Percentiles rank a stretch among this genome's conserved stretches.
phyloP scores from a whole-genome alignment of 2,888 invertebrate species.

The Caradrina kadenii region DNA sequence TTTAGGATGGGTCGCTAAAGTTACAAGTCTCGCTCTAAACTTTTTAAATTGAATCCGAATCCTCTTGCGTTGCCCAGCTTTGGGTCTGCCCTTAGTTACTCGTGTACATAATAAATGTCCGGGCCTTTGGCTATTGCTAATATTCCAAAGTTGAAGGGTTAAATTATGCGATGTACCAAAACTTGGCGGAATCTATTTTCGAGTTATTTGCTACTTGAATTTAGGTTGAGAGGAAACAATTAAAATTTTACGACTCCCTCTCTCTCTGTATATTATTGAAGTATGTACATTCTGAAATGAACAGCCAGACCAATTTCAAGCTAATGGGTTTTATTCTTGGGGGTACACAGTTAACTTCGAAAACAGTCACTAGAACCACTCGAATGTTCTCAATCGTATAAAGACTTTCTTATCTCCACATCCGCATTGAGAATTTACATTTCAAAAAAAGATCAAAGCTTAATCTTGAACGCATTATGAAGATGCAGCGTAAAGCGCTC shows the following conservation, averaged over 20 bases:
- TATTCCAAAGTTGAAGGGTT: conserved; percentile 55
- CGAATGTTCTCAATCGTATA: background rate
- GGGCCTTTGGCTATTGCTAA: conserved; percentile 61
- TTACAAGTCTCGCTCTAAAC: conserved; percentile 73
- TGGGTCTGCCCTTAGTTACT: conserved; percentile 63
- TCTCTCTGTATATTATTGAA: conserved; percentile 26
- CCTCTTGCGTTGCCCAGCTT: conserved; percentile 64
- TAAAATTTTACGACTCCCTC: conserved; percentile 35
- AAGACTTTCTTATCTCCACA: background rate
- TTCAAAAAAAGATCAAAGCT: conserved; percentile 43
- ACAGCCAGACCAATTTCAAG: conserved; percentile 5
- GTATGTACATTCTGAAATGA: conserved; percentile 30
- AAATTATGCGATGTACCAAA: conserved; percentile 46
- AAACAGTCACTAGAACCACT: background rate
- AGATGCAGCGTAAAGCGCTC: conserved; percentile 38
- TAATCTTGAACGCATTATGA: conserved; percentile 51
- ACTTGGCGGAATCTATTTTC: conserved; percentile 55
- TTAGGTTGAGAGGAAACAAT: conserved; percentile 49
- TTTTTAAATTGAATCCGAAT: conserved; percentile 83
- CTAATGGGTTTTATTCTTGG: conserved; percentile 9
- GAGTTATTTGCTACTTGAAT: conserved; percentile 47
- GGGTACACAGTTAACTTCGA: conserved; percentile 10
- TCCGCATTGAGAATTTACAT: conserved; percentile 11
- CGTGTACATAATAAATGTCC: conserved; percentile 77
- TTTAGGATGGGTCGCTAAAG: conserved; percentile 65